A percentile compares a stretch with the other conserved stretches of the same genome.
Conservation (phyloP, 1,140 invertebrate genomes). For the Orius insidiosus region DNA sequence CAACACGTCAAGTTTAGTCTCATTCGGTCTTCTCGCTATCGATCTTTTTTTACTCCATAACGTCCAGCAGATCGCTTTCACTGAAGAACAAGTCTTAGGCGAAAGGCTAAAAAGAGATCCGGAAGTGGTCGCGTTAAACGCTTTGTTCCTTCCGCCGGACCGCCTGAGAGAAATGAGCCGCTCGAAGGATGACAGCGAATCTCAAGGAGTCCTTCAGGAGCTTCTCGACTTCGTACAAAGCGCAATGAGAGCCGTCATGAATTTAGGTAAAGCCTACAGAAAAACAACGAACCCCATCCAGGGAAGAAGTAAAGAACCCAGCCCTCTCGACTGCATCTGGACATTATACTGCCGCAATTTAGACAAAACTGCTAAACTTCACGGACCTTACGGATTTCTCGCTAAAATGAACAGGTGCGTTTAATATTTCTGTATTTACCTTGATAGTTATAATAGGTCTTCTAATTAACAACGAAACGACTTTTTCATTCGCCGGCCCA, state of each 20-base stretch:
- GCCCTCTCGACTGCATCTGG: constrained; percentile 38
- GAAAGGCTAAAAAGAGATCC: constrained; percentile 32
- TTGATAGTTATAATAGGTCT: too few species aligned
- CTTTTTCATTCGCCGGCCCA: too few species aligned
- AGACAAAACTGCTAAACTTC: constrained; percentile 32
- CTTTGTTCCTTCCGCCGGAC: constrained; percentile 32
- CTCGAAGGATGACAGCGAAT: constrained; percentile 9
- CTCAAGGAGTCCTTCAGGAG: constrained; percentile 27
- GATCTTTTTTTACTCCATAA: constrained; percentile 39
- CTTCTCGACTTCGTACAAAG: constrained; percentile 34
- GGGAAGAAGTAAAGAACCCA: constrained; percentile 16
- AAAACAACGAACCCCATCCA: constrained; percentile 16
- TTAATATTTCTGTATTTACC: too few species aligned
- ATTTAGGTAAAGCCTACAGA: constrained; percentile 36
- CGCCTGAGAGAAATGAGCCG: constrained; percentile 20
- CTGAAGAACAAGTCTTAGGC: constrained; percentile 27
- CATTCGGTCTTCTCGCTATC: constrained; percentile 36
- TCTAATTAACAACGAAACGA: too few species aligned
- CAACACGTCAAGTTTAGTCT: constrained; percentile 28
- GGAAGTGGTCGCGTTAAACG: constrained; percentile 33
- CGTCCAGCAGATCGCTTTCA: constrained; percentile 36
- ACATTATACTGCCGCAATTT: constrained; percentile 40
- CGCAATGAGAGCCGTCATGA: constrained; percentile 34
- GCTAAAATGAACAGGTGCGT: constrained; percentile 40
- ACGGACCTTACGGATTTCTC: constrained; percentile 36